Conservation (phyloP, 2,113 vertebrate species). For the Callorhinus ursinus region DNA sequence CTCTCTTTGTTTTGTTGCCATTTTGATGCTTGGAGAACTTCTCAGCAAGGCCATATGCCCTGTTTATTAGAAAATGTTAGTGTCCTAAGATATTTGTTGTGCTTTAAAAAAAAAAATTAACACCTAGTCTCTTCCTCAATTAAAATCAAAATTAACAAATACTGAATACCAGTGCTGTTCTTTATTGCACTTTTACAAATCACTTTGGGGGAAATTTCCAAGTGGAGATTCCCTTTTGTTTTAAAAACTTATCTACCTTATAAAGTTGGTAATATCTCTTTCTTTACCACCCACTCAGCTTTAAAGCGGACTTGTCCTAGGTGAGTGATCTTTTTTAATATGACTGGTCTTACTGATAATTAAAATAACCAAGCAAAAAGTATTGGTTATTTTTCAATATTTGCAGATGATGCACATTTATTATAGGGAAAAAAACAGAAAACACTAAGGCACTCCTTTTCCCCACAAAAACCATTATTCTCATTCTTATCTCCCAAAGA, state of each 20-base stretch:
- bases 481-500: conserved; percentile 28
- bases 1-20: neutral
- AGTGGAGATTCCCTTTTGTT: neutral
- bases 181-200: conserved; percentile 28
- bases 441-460: neutral
- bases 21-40: conserved; percentile 41
- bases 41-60: neutral
- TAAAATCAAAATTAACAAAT: conserved; percentile 50
- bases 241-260: neutral
- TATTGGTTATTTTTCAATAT: conserved; percentile 24
- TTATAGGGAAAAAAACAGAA: conserved; percentile 26
- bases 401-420: conserved; percentile 36
- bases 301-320: conserved; percentile 42
- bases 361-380: conserved; percentile 42
- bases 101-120: neutral
- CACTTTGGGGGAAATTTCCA: neutral
- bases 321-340: neutral
- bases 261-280: conserved; percentile 42
- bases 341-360: neutral
- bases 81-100: neutral
- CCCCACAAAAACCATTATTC: neutral
- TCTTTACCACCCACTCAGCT: neutral
- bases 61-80: conserved; percentile 22
- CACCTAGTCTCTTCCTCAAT: neutral
- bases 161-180: neutral